Evolutionary conservation across 2,888 invertebrate genomes (phyloP).

Genomic region (Polydrusus cervinus): DNA sequence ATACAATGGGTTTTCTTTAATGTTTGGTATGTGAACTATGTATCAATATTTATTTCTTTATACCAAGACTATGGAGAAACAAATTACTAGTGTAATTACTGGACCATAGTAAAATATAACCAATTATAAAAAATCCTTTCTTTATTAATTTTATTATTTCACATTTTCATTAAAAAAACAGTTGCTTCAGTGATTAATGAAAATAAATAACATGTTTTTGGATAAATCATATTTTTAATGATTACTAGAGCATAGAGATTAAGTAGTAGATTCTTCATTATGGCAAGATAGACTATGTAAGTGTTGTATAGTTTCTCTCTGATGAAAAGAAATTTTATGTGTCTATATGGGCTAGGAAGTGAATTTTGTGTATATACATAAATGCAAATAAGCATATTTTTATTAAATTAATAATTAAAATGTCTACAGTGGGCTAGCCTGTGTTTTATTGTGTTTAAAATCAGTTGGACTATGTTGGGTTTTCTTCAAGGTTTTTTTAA

Average conservation of each 20-base stretch:
- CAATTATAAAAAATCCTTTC: conserved; percentile 45
- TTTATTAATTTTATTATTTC: conserved; percentile 44
- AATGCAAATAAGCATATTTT: neutral
- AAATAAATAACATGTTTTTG: conserved; percentile 43
- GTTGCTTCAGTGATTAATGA: conserved; percentile 41
- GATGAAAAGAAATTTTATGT: conserved; percentile 1
- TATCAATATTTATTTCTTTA: too few relatives aligned
- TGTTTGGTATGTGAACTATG: too few relatives aligned
- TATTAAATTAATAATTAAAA: too few relatives aligned
- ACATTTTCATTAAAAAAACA: conserved; percentile 44
- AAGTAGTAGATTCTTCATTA: conserved; percentile 25
- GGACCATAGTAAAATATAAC: conserved; percentile 32
- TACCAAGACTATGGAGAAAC: neutral
- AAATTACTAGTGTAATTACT: conserved; percentile 9
- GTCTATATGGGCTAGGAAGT: neutral
- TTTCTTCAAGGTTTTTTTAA: too few relatives aligned
- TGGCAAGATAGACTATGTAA: conserved; percentile 11
- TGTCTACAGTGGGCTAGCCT: neutral
- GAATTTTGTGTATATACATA: neutral
- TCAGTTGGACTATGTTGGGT: neutral
- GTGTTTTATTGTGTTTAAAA: neutral
- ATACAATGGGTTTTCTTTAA: too few relatives aligned
- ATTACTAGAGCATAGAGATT: conserved; percentile 48
- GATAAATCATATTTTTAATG: conserved; percentile 45
- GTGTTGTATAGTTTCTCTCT: conserved; percentile 7